Base-by-base conservation (phyloP, 2,888 invertebrate genomes). In the Horisme vitalbata region DNA sequence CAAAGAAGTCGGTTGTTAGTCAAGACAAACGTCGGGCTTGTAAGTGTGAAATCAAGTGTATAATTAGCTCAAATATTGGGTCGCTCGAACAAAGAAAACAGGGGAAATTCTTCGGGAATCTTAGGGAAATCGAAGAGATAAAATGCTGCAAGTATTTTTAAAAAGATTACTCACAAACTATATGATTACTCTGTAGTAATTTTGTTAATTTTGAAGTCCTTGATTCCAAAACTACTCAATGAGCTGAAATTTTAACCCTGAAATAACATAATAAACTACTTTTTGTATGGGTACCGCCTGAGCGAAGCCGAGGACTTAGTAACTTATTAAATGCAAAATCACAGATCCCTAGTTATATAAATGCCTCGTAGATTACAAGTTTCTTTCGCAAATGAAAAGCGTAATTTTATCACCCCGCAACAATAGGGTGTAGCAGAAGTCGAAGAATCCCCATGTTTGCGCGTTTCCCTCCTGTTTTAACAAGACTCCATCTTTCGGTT, bases 71-170 rank as follows among this genome's bases (percentile, higher is more conserved):
- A 76, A 76, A 76, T 76, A 62, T 62, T 61, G 83, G 78, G 57
- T 67, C 63, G 72, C 62, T 65, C 68, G 59, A 76, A 79, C 81
- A 83, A 82, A 83, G 81, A 82, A 82, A 79, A 79, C 76, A 78
- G 72, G 74, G 72, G 75, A 59, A 23, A 69, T 64, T 65, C 44
- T 39, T 44, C 31, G 24, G 31, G 38, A 49, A 70, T 78, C 75
- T 78, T 75, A 64, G 66, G 71, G 75, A 65, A 71, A 72, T 73
- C 65, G 66, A 71, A 55, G 38, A 51, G 37, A 18, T 82, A 83
- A 79, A 50, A 79, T 71, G 63, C 2, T 38, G 69, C 71, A 13
- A n/a, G n/a, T n/a, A n/a, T n/a, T n/a, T n/a, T n/a, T n/a, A n/a
- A n/a, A n/a, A n/a, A n/a, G n/a, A n/a, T n/a, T n/a, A n/a, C n/a